phyloP scores from a whole-genome alignment of 2,797 vertebrate genomes.

The Poecilia velifera region DNA sequence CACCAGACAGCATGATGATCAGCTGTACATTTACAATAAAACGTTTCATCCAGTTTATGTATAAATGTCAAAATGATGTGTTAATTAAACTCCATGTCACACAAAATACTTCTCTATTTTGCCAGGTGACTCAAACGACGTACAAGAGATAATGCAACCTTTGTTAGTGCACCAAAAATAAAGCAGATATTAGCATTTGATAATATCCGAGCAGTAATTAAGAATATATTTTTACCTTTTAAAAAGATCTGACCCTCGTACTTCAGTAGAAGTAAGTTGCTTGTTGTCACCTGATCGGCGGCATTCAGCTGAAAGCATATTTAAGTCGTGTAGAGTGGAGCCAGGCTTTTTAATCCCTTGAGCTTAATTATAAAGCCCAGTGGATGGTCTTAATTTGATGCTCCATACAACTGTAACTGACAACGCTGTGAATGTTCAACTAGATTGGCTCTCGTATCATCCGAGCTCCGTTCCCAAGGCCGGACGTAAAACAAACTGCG shows the following conservation, averaged over 20 bases:
- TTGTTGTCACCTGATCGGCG: conserved; percentile 16
- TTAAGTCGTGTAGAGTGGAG: conserved; percentile 22
- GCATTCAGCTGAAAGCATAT: conserved; percentile 34
- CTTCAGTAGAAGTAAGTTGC: background rate
- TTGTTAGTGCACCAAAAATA: background rate
- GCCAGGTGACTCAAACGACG: background rate
- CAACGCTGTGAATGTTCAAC: conserved; percentile 1
- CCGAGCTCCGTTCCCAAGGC: too few relatives aligned
- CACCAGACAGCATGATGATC: background rate
- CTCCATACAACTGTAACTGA: conserved; percentile 7
- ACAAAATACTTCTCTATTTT: background rate
- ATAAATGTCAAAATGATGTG: background rate
- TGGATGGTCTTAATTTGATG: conserved; percentile 17
- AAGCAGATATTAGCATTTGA: background rate
- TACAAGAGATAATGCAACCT: background rate
- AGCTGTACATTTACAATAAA: background rate
- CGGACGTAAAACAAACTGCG: background rate
- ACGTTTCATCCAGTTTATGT: background rate
- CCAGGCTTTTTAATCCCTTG: conserved; percentile 11
- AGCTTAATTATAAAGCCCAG: conserved; percentile 5
- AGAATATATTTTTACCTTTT: background rate
- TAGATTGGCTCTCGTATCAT: background rate
- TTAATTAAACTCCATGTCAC: background rate
- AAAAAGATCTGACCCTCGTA: background rate
- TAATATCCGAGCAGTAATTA: background rate